Evolutionary conservation across 2,113 vertebrate genomes (phyloP).

Genomic region (Porphyrio hochstetteri): DNA sequence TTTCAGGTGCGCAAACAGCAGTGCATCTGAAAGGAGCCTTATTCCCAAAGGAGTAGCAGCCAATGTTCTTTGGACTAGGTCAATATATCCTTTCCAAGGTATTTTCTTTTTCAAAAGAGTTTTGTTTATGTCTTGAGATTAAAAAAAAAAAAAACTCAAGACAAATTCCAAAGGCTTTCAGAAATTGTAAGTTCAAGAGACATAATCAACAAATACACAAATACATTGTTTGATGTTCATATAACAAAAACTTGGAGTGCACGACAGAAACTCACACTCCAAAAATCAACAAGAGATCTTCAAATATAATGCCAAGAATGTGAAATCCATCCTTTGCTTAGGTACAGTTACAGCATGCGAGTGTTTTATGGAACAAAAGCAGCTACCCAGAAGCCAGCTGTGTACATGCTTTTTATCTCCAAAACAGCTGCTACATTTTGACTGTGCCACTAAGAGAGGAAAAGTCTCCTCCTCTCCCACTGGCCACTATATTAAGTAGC

Average conservation of each 20-base stretch:
- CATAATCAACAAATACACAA: neutral
- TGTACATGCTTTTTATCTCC: slow-evolving; percentile 32
- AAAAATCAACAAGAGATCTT: slow-evolving; percentile 15
- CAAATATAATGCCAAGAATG: neutral
- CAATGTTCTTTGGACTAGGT: neutral
- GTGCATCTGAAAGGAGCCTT: slow-evolving; percentile 6
- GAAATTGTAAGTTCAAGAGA: neutral
- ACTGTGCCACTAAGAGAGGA: neutral
- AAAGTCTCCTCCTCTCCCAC: slow-evolving; percentile 39
- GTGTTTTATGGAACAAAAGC: slow-evolving; percentile 43
- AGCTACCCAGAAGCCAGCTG: slow-evolving; percentile 60
- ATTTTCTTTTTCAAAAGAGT: neutral
- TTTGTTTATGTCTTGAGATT: neutral
- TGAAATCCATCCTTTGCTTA: neutral
- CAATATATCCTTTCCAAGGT: neutral
- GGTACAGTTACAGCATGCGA: neutral
- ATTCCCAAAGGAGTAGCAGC: neutral
- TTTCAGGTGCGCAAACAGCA: slow-evolving; percentile 31
- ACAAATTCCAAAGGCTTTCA: neutral
- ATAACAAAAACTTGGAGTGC: neutral
- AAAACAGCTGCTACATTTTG: slow-evolving; percentile 57
- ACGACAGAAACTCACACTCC: neutral
- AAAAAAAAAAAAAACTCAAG: neutral
- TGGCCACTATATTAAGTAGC: slow-evolving; percentile 63
- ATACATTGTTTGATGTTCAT: neutral